Conservation (phyloP, 2,797 vertebrate species). For the Emys orbicularis region DNA sequence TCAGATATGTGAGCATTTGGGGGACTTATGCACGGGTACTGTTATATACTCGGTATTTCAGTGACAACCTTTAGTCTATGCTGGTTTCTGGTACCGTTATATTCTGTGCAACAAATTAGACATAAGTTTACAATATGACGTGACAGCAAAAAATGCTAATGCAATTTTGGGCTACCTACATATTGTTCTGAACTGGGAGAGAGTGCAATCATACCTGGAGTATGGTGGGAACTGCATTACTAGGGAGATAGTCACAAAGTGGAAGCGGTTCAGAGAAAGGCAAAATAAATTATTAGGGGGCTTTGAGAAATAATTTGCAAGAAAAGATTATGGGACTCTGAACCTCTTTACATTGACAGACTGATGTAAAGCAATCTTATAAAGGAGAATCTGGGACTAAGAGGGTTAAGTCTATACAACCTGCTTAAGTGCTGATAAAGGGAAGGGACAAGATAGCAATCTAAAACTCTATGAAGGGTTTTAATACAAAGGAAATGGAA, state of each 20-base stretch:
- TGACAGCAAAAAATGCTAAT: background rate
- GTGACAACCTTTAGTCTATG: fast-evolving
- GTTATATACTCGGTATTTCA: background rate
- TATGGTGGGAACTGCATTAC: background rate
- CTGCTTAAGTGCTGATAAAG: background rate
- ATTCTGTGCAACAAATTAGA: background rate
- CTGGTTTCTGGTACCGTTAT: background rate
- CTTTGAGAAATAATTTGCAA: background rate
- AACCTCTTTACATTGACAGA: no score
- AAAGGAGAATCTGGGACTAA: background rate
- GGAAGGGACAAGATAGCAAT: background rate
- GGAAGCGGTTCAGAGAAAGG: background rate
- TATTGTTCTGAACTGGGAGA: background rate
- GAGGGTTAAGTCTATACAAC: background rate
- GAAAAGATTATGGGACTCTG: background rate
- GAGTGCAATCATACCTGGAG: background rate
- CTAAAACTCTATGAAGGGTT: background rate
- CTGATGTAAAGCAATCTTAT: no score
- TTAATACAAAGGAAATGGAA: background rate
- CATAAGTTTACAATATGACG: background rate
- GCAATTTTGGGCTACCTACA: background rate
- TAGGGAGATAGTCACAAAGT: background rate
- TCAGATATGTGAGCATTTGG: background rate
- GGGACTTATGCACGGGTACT: background rate
- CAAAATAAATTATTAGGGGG: background rate